A percentile compares a stretch with the other conserved stretches of the same genome.
phyloP scores from a whole-genome alignment of 2,113 vertebrate genomes.

The Rhegmatorhina hoffmannsi region DNA sequence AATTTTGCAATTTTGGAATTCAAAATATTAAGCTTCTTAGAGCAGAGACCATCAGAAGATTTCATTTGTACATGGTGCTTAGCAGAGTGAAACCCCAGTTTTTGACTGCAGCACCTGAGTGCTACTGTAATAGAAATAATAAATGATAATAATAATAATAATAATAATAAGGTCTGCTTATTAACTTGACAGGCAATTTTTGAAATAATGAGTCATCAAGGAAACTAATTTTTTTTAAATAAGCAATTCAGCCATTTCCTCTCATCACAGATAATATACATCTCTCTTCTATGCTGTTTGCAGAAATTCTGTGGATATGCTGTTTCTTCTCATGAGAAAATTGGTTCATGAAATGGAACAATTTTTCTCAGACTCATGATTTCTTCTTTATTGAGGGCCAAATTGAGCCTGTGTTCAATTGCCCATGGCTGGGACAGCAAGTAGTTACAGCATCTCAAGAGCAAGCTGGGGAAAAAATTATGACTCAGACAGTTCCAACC shows the following conservation, averaged over 20 bases:
- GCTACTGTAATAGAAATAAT: constrained; percentile 57
- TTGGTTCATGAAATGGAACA: constrained; percentile 65
- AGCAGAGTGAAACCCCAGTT: constrained; percentile 32
- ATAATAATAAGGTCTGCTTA: constrained; percentile 55
- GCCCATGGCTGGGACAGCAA: constrained; percentile 42
- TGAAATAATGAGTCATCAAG: constrained; percentile 64
- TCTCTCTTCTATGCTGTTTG: constrained; percentile 59
- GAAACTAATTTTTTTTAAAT: constrained; percentile 66
- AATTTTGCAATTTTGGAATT: background rate
- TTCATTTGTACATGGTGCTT: constrained; percentile 41
- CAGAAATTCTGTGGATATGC: constrained; percentile 61
- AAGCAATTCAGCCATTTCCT: constrained; percentile 66
- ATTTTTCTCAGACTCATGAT: constrained; percentile 67
- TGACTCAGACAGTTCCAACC: constrained; percentile 31
- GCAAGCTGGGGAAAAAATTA: constrained; percentile 12
- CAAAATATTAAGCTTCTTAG: constrained; percentile 30
- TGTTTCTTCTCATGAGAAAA: constrained; percentile 67
- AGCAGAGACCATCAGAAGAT: constrained; percentile 4
- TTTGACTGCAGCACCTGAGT: constrained; percentile 30
- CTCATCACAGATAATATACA: constrained; percentile 64
- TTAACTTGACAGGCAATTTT: constrained; percentile 64
- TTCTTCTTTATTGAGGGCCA: constrained; percentile 68
- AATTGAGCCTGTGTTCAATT: constrained; percentile 61
- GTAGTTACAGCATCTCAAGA: constrained; percentile 41
- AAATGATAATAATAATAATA: constrained; percentile 46